Base-by-base conservation (phyloP, 2,113 vertebrate genomes). In the Dipodomys merriami region DNA sequence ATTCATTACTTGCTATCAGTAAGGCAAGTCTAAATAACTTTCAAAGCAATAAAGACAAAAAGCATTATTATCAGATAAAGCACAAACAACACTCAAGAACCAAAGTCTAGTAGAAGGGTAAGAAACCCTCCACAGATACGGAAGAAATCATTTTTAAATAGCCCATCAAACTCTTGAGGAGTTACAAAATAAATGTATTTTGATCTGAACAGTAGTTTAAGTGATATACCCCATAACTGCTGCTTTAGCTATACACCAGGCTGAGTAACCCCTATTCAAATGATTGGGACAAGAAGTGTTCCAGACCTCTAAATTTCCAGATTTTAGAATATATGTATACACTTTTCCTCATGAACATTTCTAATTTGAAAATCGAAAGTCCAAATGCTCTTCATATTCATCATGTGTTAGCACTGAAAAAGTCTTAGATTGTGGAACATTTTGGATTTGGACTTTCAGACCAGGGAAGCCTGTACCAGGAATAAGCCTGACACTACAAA, bases 161-260 rank as follows among this genome's bases (percentile, higher is more conserved):
- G 88, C 35, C 64, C 33, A 68, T 9, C 4, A 27, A 23, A 78
- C 64, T 78, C 30, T 77, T 23, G 39, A 89, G 33, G 29, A 83
- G 74, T 83, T 73, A 57, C 8, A 89, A 64, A 74, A 83, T 65
- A 71, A 89, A 44, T 20, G 65, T 80, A 77, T 29, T 92, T 22
- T 90, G 60, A 95, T 57, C 29, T 83, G 8, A 60, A 46, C 16
- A 19, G 80, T 5, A 72, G 64, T 79, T 80, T 92, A 94, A 71
- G 35, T 33, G n/a, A 53, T 76, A 7, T 7, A 69, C 19, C 19
- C 83, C 29, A 39, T 79, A 87, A 60, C 19, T 81, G 39, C 53
- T 64, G 49, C 18, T 88, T 91, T 64, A 83, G 69, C n/a, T 29
- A 29, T 33, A 65, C 7, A 83, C 16, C 62, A 39, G 35, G 15